Base-by-base conservation (phyloP, 2,113 vertebrate species). In the Takifugu flavidus region DNA sequence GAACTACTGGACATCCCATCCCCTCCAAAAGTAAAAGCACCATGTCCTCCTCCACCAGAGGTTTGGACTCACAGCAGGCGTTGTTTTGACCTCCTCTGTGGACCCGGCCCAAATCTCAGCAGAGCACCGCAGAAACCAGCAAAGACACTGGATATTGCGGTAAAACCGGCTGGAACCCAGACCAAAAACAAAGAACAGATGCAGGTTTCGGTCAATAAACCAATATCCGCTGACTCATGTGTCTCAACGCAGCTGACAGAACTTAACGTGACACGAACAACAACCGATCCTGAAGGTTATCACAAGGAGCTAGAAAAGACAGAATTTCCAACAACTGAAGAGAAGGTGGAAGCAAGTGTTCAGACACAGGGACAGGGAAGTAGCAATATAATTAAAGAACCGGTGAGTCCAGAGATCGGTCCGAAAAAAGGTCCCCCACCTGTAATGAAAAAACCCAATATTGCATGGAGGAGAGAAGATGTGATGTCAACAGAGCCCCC, bases 1-100 rank as follows among this genome's bases (percentile, higher is more conserved):
- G 15, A 93, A 77, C 49, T 87, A 47, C 89, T 94, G 53, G 72
- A 92, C 59, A 94, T 97, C 76, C 96, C 96, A 0, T 93, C 94
- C 3, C 94, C 94, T 50, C 96, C 96, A 29, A 94, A 94, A 62
- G 92, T 98, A 27, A 91, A 92, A 3, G 95, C 96, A 3, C 96
- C 96, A 6, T 91, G 90, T 53, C 91, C 92, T 0, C 96, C 94
- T 14, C 95, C 95, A 52, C 93, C 86, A 42, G 93, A 93, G 56
- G 74, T 87, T n/a, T 94, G 92, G 90, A 86, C 57, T 27, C 85
- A 92, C 60, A 92, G 88, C 71, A 88, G 59, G 68, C 65, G 4
- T 14, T 87, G 88, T 56, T 76, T 89, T 69, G 77, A 89, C 44
- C 81, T 92, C 50, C 67, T 92, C 43, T 91, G 78, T 81, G 83